phyloP scores from a whole-genome alignment of 2,797 vertebrate species.

The Syngnathus rostellatus region DNA sequence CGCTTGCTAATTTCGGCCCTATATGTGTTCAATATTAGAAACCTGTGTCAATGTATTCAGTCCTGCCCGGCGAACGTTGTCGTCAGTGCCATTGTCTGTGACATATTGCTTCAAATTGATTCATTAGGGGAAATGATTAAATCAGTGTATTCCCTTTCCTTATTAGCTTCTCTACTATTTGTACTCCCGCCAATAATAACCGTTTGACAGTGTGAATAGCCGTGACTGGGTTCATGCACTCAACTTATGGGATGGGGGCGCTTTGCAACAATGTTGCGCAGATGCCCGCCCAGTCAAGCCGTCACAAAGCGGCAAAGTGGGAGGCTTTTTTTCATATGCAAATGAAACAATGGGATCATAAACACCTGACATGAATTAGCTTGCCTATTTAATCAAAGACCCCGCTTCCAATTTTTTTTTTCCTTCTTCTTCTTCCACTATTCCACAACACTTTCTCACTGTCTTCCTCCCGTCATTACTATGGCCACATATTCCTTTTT shows the following conservation, averaged over 20 bases:
- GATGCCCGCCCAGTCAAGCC: conserved; percentile 52
- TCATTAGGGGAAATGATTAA: conserved; percentile 59
- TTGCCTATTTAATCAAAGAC: conserved; percentile 68
- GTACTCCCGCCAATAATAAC: conserved; percentile 64
- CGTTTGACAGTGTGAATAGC: conserved; percentile 64
- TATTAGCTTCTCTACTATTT: conserved; percentile 55
- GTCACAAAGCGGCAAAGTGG: conserved; percentile 36
- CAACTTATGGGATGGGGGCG: conserved; percentile 33
- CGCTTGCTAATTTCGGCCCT: too few species aligned
- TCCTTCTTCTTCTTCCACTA: conserved; percentile 19
- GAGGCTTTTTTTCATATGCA: conserved; percentile 68
- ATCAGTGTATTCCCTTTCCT: conserved; percentile 54
- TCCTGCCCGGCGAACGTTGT: background rate
- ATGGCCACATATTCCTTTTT: conserved; percentile 8
- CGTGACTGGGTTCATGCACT: conserved; percentile 58
- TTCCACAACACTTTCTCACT: conserved; percentile 9
- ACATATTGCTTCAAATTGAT: conserved; percentile 51
- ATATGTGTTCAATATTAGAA: background rate
- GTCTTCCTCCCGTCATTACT: conserved; percentile 13
- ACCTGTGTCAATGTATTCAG: background rate
- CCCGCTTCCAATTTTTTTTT: conserved; percentile 29
- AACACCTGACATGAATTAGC: conserved; percentile 77
- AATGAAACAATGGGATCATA: conserved; percentile 76
- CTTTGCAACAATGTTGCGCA: conserved; percentile 55
- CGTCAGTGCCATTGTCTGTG: conserved; percentile 26